Evolutionary conservation across 2,113 vertebrate genomes (phyloP), one percentile per base, ranked within the genome.

Genomic region (Oryzias celebensis): DNA sequence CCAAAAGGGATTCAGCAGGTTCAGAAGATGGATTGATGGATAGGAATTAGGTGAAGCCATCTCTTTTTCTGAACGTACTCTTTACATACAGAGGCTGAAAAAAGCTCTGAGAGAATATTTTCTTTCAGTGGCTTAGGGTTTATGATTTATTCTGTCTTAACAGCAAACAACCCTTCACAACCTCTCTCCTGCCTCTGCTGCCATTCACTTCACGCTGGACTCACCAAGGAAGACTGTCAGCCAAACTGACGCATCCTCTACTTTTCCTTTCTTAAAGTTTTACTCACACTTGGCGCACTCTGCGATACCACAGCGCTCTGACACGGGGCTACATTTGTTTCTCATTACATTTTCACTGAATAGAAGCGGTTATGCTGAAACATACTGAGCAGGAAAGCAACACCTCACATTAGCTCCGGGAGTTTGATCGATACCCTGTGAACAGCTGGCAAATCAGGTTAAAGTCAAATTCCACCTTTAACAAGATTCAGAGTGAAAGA

Each of bases 331-430:
- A 49, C 78, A 82, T 83, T 80, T 78, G 63, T 71, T 72, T 55
- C 58, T 54, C 57, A 73, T 68, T 64, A 62, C 26, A 53, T 71
- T 64, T 80, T 50, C 31, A 50, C 63, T 69, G 64, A 65, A 51
- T 68, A 46, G 68, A 66, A 26, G 65, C 43, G 10, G 5, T 8
- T 0, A 14, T 66, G 82, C 84, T 82, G 83, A 83, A 80, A 76
- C 68, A 78, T 76, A 80, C 42, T 45, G 26, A 69, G 58, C 73
- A 50, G 71, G 70, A 82, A 70, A 64, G 71, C 15, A 71, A 75
- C 77, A 70, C 65, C 75, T 77, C 73, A 59, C 41, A 66, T 82
- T 77, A 80, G 62, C 68, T 58, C 50, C 41, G 59, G 64, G 56
- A 62, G 70, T 68, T 70, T 55, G 28, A 26, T 53, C 62, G n/a